phyloP scores from a whole-genome alignment of 92 coral and sea anemone species.

The Montipora capitata region DNA sequence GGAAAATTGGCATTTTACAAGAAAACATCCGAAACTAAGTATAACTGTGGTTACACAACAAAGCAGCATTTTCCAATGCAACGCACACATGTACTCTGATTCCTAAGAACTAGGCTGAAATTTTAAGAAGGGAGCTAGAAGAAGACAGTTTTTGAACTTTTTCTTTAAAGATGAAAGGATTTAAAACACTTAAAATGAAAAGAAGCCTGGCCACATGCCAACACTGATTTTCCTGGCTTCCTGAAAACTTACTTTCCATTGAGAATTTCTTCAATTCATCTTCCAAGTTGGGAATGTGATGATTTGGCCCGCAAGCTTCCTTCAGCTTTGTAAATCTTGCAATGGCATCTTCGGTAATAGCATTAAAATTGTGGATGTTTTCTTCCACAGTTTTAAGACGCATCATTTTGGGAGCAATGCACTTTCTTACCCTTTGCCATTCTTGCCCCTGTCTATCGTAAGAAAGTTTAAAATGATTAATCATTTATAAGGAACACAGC shows the following conservation, averaged over 20 bases:
- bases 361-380: constrained; percentile 65
- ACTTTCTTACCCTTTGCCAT: constrained; percentile 49
- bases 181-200: too few species aligned
- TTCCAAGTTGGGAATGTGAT: constrained; percentile 61
- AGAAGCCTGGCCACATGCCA: too few species aligned
- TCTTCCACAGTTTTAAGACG: constrained; percentile 59
- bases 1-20: too few species aligned
- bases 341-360: constrained; percentile 59
- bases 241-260: constrained; percentile 72
- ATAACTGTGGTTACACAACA: too few species aligned
- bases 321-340: constrained; percentile 50
- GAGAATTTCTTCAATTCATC: constrained; percentile 59
- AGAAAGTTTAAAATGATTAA: too few species aligned
- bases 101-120: constrained; percentile 46
- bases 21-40: too few species aligned
- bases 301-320: constrained; percentile 28
- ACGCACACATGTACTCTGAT: constrained; percentile 12
- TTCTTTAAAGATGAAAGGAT: too few species aligned
- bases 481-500: too few species aligned
- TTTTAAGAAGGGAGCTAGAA: too few species aligned
- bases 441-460: constrained; percentile 21
- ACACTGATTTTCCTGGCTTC: too few species aligned
- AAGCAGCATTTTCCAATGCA: too few species aligned
- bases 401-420: constrained; percentile 52
- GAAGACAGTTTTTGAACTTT: constrained; percentile 60